These are phyloP conservation scores for Meloidogyne chitwoodi DNA, from an alignment of 1,140 invertebrate species.

Conservation along the genomic window DNA sequence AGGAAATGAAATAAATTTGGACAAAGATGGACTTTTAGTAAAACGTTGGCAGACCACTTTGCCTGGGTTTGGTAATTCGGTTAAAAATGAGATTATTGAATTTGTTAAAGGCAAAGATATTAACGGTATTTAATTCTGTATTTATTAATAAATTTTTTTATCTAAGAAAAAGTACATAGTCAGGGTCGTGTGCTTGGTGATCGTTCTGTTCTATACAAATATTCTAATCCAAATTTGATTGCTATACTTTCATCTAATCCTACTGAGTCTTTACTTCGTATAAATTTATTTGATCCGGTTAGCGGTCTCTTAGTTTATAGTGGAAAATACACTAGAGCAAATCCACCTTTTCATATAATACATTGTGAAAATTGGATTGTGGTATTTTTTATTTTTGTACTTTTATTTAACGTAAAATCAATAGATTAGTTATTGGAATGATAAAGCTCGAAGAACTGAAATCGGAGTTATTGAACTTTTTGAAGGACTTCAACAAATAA, in stretches of 20 bases:
- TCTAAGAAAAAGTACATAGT: slow-evolving; percentile 81
- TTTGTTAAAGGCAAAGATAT: slow-evolving; percentile 41
- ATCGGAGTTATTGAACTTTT: slow-evolving; percentile 87
- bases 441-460: slow-evolving; percentile 84
- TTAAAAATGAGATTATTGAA: slow-evolving; percentile 42
- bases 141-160: neutral
- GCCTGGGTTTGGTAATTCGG: slow-evolving; percentile 16
- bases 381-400: slow-evolving; percentile 55
- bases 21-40: neutral
- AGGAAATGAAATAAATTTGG: slow-evolving; percentile 1
- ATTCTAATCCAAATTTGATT: slow-evolving; percentile 92
- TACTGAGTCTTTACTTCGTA: slow-evolving; percentile 68
- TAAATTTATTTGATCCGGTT: slow-evolving; percentile 84
- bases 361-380: slow-evolving; percentile 96
- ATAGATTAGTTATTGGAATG: slow-evolving; percentile 83
- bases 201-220: slow-evolving; percentile 94
- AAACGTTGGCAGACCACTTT: slow-evolving; percentile 10
- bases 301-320: slow-evolving; percentile 70
- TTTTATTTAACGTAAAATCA: slow-evolving; percentile 35
- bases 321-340: slow-evolving; percentile 64
- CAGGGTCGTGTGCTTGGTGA: slow-evolving; percentile 89
- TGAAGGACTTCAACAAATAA: slow-evolving; percentile 64
- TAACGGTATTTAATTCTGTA: slow-evolving; percentile 32
- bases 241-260: slow-evolving; percentile 74
- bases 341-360: slow-evolving; percentile 78